Percentiles rank a stretch among this genome's conserved stretches.
Evolutionary conservation across 2,888 invertebrate species (phyloP).

Genomic region (Dryocosmus kuriphilus): DNA sequence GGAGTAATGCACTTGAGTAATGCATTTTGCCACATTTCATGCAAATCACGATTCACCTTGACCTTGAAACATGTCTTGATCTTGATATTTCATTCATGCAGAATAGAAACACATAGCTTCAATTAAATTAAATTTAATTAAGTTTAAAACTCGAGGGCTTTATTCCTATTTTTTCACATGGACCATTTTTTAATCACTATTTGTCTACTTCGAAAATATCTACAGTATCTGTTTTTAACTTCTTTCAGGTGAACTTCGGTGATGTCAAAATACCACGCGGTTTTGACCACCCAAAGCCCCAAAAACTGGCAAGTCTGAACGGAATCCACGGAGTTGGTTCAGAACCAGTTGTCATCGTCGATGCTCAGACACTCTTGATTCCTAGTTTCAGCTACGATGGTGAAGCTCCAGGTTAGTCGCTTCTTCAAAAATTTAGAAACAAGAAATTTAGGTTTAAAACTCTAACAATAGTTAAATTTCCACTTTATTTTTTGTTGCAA

Average conservation of each 20-base stretch:
- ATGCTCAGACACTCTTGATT: conserved; percentile 94
- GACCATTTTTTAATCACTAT: no score
- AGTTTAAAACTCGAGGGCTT: no score
- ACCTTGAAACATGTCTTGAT: not conserved
- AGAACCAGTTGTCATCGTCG: conserved; percentile 92
- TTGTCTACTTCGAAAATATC: no score
- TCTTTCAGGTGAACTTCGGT: conserved; percentile 90
- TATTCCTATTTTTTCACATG: no score
- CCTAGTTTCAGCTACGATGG: conserved; percentile 96
- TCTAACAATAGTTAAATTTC: not conserved
- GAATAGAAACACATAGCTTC: no score
- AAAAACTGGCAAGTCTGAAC: conserved; percentile 86
- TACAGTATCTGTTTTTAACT: conserved; percentile 37
- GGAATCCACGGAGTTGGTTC: conserved; percentile 92
- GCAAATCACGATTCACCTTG: not conserved
- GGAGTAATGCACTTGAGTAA: conserved; percentile 1
- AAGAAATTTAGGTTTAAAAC: no score
- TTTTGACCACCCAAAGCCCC: conserved; percentile 90
- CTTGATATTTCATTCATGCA: not conserved
- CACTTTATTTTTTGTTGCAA: not conserved
- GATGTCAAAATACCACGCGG: conserved; percentile 89
- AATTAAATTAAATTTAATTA: no score
- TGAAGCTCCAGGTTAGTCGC: conserved; percentile 88
- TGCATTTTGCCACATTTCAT: not conserved
- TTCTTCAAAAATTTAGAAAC: not conserved